Evolutionary conservation across 2,113 vertebrate genomes (phyloP).

Genomic region (Takifugu flavidus): DNA sequence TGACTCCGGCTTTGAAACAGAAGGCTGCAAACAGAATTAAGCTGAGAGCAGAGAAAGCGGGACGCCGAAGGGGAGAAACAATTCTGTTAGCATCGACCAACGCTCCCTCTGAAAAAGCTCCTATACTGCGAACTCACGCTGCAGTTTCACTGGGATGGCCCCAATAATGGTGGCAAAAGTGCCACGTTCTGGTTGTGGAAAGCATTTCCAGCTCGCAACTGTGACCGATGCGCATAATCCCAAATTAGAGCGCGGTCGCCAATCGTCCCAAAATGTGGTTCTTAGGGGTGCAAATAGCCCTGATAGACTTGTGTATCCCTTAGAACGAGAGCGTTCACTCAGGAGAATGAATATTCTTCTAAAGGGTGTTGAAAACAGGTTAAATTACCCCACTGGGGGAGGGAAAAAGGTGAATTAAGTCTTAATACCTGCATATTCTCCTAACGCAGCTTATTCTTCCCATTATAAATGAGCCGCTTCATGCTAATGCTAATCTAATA

Average conservation of each 20-base stretch:
- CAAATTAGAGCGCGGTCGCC: too few species aligned
- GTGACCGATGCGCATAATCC: too few species aligned
- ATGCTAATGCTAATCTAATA: too few species aligned
- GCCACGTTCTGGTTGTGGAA: background rate
- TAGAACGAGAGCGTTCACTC: background rate
- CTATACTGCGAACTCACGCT: background rate
- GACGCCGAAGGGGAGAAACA: conserved; percentile 8
- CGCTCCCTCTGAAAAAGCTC: conserved; percentile 3
- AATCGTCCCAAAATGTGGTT: conserved; percentile 18
- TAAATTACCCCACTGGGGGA: too few species aligned
- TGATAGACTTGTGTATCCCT: background rate
- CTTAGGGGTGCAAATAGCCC: conserved; percentile 9
- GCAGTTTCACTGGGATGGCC: too few species aligned
- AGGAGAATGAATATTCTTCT: too few species aligned
- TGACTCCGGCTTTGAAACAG: conserved; percentile 11
- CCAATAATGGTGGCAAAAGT: background rate
- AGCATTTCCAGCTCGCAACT: background rate
- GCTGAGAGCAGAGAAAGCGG: background rate
- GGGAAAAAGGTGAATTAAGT: too few species aligned
- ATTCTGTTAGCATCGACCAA: conserved; percentile 14
- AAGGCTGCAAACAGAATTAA: conserved; percentile 7
- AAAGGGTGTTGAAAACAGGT: too few species aligned
- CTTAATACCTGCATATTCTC: too few species aligned
- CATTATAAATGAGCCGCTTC: too few species aligned
- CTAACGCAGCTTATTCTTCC: too few species aligned